These are phyloP conservation scores for Perca schrenkii DNA, from an alignment of 2,113 vertebrate species.

Conservation along the genomic window DNA sequence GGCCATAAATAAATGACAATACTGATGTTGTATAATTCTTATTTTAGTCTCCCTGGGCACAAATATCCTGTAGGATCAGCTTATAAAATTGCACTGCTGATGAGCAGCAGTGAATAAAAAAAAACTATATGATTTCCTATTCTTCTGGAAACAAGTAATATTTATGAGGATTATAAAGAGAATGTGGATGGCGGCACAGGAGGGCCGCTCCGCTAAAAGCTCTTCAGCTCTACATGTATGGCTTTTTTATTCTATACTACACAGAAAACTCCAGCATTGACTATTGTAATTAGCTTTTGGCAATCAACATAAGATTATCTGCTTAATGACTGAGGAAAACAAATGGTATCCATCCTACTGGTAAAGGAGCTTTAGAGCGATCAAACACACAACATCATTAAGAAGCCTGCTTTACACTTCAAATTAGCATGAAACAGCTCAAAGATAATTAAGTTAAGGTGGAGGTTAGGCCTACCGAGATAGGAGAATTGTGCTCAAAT, in stretches of 20 bases:
- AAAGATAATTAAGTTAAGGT: constrained; percentile 71
- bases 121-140: constrained; percentile 4
- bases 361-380: constrained; percentile 51
- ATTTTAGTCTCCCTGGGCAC: constrained; percentile 24
- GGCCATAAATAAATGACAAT: constrained; percentile 37
- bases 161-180: constrained; percentile 58
- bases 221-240: constrained; percentile 51
- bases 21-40: constrained; percentile 5
- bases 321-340: constrained; percentile 74
- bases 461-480: constrained; percentile 69
- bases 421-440: constrained; percentile 73
- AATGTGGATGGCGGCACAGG: constrained; percentile 5
- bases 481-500: constrained; percentile 66
- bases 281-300: constrained; percentile 74
- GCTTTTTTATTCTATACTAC: constrained; percentile 35
- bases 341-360: constrained; percentile 67
- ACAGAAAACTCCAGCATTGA: constrained; percentile 47
- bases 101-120: constrained; percentile 43
- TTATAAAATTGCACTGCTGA: constrained; percentile 23
- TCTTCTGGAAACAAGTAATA: constrained; percentile 43
- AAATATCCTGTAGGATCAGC: constrained; percentile 29
- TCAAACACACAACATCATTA: constrained; percentile 68
- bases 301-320: constrained; percentile 78
- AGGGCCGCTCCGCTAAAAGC: constrained; percentile 7
- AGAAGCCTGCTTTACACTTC: constrained; percentile 60